Evolutionary conservation across 2,888 invertebrate genomes (phyloP).

Genomic region (Acleris emargana): DNA sequence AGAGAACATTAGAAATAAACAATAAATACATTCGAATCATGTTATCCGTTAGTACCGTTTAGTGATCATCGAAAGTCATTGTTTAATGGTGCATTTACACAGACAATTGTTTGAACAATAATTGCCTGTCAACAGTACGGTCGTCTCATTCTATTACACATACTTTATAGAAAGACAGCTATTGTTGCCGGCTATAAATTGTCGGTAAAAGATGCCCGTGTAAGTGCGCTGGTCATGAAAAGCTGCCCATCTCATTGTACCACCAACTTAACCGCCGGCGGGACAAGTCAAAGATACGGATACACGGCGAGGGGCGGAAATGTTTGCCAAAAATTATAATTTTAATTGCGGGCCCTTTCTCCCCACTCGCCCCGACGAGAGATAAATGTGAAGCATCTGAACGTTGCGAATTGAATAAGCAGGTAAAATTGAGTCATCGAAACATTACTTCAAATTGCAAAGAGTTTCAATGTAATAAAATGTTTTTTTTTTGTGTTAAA

Average conservation of each 20-base stretch:
- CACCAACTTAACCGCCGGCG: slow-evolving; percentile 53
- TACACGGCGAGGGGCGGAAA: slow-evolving; percentile 69
- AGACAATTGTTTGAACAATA: too few relatives aligned
- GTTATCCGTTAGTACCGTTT: too few relatives aligned
- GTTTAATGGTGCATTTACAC: too few relatives aligned
- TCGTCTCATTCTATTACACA: too few relatives aligned
- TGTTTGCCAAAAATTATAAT: slow-evolving; percentile 84
- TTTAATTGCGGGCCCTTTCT: slow-evolving; percentile 71
- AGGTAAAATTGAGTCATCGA: slow-evolving; percentile 25
- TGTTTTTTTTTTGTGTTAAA: too few relatives aligned
- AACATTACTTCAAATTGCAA: slow-evolving; percentile 5
- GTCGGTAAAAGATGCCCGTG: too few relatives aligned
- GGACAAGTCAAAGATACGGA: slow-evolving; percentile 79
- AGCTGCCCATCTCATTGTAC: slow-evolving; percentile 47
- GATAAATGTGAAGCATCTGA: slow-evolving; percentile 50
- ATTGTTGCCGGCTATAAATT: too few relatives aligned
- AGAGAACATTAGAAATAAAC: too few relatives aligned
- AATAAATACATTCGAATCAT: too few relatives aligned
- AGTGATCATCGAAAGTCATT: too few relatives aligned
- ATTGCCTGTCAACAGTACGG: too few relatives aligned
- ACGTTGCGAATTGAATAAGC: slow-evolving; percentile 31
- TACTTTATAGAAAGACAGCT: too few relatives aligned
- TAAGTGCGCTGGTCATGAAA: background rate
- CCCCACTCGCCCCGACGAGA: slow-evolving; percentile 54
- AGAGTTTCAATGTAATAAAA: background rate